Base-by-base conservation (phyloP, 2,797 vertebrate species). In the Myotis planiceps region DNA sequence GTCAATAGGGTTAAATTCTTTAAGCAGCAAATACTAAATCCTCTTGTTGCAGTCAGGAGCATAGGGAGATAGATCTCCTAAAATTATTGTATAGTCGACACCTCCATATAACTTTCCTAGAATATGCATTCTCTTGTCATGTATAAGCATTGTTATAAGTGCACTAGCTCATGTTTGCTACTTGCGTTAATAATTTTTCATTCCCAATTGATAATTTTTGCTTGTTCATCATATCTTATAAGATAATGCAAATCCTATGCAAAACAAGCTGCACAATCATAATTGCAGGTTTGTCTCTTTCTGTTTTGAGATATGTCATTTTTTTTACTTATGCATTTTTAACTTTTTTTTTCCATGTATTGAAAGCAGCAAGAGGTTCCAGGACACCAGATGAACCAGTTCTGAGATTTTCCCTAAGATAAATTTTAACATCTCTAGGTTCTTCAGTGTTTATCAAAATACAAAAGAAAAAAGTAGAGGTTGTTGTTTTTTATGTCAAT, bases 381-480 rank as follows among this genome's bases (percentile, higher is more conserved):
- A 99, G 98, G 97, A 98, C 98, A 98, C 99, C 98, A 99, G 98
- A 99, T 98, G 98, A 99, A 99, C 98, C 98, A 98, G 98, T 98
- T 98, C 98, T 98, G 98, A 98, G 95, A 98, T 98, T 98, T 98
- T 99, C 98, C 99, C 98, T 96, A 58, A 98, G 98, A 98, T 98
- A 98, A 98, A 98, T 97, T 99, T 97, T 93, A 98, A 99, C 99
- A 99, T 98, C 98, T 99, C 98, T 98, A 99, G 98, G 98, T 98
- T 99, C 98, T 98, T 99, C 99, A 99, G 98, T 98, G 98, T 99
- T 98, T 98, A 99, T 98, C 98, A 99, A 99, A 99, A 98, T 98
- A 98, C 98, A 98, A 98, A 98, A 98, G 98, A 97, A 98, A 97
- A 98, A 98, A 97, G 98, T 98, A 98, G 98, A 98, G 97, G 98